Percentiles rank a stretch among this genome's conserved stretches.
These are phyloP conservation scores for Gastracanthus pulcherrimus DNA, from an alignment of 2,888 invertebrate species.

Conservation along the genomic window DNA sequence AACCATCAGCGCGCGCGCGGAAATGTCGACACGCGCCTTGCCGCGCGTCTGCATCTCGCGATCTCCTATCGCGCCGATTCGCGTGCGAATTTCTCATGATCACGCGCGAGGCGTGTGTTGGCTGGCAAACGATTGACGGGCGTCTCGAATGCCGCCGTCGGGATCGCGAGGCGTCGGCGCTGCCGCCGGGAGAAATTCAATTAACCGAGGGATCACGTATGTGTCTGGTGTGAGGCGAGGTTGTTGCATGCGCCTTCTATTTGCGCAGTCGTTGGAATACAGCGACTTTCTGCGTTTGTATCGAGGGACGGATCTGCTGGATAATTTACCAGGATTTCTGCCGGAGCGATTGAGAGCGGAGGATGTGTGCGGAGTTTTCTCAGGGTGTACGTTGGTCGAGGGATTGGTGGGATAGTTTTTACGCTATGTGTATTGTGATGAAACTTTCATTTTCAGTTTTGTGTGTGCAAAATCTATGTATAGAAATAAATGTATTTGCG, in stretches of 20 bases:
- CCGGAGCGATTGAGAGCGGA: not conserved
- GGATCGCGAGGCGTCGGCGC: constrained; percentile 22
- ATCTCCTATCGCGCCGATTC: constrained; percentile 15
- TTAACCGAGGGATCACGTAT: constrained; percentile 13
- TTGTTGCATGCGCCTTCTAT: not conserved
- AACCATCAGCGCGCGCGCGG: not conserved
- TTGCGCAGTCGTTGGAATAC: too few species aligned
- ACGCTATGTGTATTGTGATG: not conserved
- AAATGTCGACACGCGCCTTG: constrained; percentile 28
- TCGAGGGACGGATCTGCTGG: not conserved
- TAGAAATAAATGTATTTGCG: too few species aligned
- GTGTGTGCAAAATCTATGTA: too few species aligned
- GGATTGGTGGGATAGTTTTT: too few species aligned
- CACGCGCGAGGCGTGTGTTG: not conserved
- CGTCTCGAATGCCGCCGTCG: constrained; percentile 19
- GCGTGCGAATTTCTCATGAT: constrained; percentile 27
- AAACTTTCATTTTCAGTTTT: not conserved
- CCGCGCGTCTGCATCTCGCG: constrained; percentile 46
- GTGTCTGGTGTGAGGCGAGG: not conserved
- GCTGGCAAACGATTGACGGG: constrained; percentile 42
- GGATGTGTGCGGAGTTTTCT: not conserved
- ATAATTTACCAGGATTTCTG: not conserved
- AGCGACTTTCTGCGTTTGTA: constrained; percentile 5
- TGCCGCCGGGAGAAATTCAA: constrained; percentile 34
- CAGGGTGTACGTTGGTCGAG: too few species aligned